Conservation (phyloP, 1,140 invertebrate genomes). For the Argopecten irradians region DNA sequence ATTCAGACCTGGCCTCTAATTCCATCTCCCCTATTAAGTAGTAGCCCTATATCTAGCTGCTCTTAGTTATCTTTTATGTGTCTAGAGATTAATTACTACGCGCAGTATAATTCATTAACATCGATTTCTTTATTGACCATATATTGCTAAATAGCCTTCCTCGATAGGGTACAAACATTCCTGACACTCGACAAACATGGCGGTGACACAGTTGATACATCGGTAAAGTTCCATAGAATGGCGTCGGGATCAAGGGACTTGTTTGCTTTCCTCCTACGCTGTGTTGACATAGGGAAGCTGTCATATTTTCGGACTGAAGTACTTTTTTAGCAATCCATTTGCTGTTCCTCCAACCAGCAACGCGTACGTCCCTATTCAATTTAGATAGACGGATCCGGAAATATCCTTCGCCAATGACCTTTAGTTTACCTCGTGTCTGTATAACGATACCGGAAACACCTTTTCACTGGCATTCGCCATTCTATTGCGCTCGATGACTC, state of each 20-base stretch:
- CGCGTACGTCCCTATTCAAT: background rate
- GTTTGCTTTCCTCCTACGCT: background rate
- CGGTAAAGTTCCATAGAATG: background rate
- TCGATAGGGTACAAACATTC: background rate
- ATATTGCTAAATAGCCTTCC: background rate
- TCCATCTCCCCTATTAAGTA: background rate
- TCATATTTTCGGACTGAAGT: background rate
- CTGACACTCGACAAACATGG: background rate
- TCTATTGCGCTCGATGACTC: background rate
- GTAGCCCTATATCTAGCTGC: background rate
- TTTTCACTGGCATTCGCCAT: background rate
- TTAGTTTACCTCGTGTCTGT: background rate
- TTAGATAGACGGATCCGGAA: background rate
- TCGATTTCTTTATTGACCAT: background rate
- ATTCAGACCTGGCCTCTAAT: no score
- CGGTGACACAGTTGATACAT: background rate
- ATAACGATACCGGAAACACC: background rate
- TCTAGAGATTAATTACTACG: background rate
- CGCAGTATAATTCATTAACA: background rate
- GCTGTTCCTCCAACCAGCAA: background rate
- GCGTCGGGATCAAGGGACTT: background rate
- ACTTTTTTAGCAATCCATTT: conserved; percentile 8
- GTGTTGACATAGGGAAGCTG: background rate
- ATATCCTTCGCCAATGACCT: no score
- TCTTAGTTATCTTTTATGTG: background rate